Base-by-base conservation (phyloP, 2,888 invertebrate species). In the Ormyrus pomaceus region DNA sequence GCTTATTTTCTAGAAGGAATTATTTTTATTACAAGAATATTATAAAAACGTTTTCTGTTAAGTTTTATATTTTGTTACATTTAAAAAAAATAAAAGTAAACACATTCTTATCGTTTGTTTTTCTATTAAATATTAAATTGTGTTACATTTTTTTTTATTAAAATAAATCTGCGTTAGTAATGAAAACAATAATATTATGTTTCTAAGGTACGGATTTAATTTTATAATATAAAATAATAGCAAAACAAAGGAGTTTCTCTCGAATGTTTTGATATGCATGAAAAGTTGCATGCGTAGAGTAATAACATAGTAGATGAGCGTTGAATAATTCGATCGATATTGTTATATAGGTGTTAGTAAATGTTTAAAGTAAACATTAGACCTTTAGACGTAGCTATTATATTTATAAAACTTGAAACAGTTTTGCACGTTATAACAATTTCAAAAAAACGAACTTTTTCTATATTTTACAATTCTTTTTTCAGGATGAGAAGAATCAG, bases 401-500 rank as follows among this genome's bases (percentile, higher is more conserved):
- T 79, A 64, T 71, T 56, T 69, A 61, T 55, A 61, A 59, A 55
- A 75, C 64, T 68, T 69, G 48, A 51, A 66, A 55, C 2, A 13
- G 7, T 68, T 70, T 68, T 75, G 69, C 74, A 78, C 75, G 73
- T 11, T 68, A 79, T 78, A 34, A 19, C 65, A 59, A n/a, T 51
- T 11, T 48, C 10, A 19, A 19, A 4, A 55, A 59, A 48, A 11
- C 48, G 58, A 72, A 45, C 71, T 0, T 59, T 9, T 51, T 65
- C 65, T 71, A 72, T 66, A 77, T 48, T 58, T 66, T 10, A 13
- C 55, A 19, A 59, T 77, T 79, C n/a, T 58, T 55, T 73, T 94
- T 94, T 85, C 94, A 98, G 97, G 97, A 98, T 93, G 98, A 98
- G 93, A 98, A 98, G 93, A 98, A 98, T 93, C 98, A 98, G 93